These are phyloP conservation scores for Melinaea marsaeus DNA, from an alignment of 2,888 invertebrate genomes.

Conservation along the genomic window DNA sequence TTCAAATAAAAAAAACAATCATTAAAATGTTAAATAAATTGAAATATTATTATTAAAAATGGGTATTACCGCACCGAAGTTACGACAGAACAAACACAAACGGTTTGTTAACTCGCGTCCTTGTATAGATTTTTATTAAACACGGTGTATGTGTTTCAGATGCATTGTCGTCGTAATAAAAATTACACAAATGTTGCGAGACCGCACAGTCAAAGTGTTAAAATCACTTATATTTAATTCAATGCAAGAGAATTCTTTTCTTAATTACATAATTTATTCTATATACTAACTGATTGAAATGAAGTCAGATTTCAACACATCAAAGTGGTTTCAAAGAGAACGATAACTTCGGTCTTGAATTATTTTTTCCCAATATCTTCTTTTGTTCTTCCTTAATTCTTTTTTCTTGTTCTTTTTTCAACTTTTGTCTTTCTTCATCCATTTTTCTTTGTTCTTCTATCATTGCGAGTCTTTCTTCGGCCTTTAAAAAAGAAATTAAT, in stretches of 20 bases:
- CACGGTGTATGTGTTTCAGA: too few relatives aligned
- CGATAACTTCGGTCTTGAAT: conserved; percentile 96
- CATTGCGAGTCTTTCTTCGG: conserved; percentile 97
- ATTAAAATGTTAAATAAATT: too few relatives aligned
- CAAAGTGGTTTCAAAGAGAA: conserved; percentile 90
- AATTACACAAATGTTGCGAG: too few relatives aligned
- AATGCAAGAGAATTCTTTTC: not conserved
- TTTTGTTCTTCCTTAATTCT: conserved; percentile 96
- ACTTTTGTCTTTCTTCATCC: conserved; percentile 95
- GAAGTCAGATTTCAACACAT: conserved; percentile 22
- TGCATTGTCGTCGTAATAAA: too few relatives aligned
- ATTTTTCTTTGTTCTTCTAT: conserved; percentile 97
- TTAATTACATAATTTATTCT: conserved; percentile 1
- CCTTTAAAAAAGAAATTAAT: conserved; percentile 75
- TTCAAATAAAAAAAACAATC: too few relatives aligned
- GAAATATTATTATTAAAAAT: too few relatives aligned
- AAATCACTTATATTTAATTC: not conserved
- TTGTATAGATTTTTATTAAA: too few relatives aligned
- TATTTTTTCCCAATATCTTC: conserved; percentile 97
- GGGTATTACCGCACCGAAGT: too few relatives aligned
- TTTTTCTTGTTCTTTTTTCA: conserved; percentile 95
- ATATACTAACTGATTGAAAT: conserved; percentile 1
- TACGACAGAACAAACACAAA: too few relatives aligned
- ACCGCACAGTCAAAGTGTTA: too few relatives aligned
- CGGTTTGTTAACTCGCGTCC: too few relatives aligned